Evolutionary conservation across 2,797 vertebrate genomes (phyloP), one percentile per base, ranked within the genome.

Genomic region (Chelon labrosus): DNA sequence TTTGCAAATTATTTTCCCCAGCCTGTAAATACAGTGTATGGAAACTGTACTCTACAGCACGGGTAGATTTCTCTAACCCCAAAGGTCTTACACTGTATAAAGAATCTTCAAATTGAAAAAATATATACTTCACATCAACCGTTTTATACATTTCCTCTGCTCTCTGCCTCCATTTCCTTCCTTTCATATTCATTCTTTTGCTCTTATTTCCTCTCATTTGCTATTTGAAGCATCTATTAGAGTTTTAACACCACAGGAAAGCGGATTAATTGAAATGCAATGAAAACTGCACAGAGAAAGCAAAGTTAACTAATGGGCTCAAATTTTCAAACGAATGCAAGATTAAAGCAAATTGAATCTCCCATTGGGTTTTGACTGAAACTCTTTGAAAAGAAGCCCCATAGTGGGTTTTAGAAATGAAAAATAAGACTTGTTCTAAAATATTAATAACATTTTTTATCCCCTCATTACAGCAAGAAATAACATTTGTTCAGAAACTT

Each of bases 371-470:
- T 94, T 93, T 90, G 90, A 94, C 85, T 92, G 91, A 92, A 93
- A 93, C 83, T 85, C 95, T 95, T 95, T 95, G 94, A 95, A 95
- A 94, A 92, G 90, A 84, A 93, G 88, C 93, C 92, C 93, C 93
- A 91, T 87, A 92, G 93, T 93, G 93, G 90, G 88, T 93, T 94
- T 93, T 90, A 93, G 90, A 95, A 92, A 95, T 93, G 92, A 94
- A 94, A 95, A 95, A 95, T 94, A 94, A 92, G 92, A 86, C 94
- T 94, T 92, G 91, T 93, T 93, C 90, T 95, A 88, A 95, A 95
- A 95, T 95, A 95, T 95, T 95, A 95, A 95, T 94, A 92, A 93
- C 90, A 94, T 95, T 94, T 95, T 94, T 95, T 94, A 95, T 94
- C 93, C 92, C 90, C 93, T 95, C 93, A 94, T 95, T 95, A 95